These are phyloP conservation scores for Caenorhabditis doughertyi DNA, from an alignment of 2,888 invertebrate species.

Conservation along the genomic window DNA sequence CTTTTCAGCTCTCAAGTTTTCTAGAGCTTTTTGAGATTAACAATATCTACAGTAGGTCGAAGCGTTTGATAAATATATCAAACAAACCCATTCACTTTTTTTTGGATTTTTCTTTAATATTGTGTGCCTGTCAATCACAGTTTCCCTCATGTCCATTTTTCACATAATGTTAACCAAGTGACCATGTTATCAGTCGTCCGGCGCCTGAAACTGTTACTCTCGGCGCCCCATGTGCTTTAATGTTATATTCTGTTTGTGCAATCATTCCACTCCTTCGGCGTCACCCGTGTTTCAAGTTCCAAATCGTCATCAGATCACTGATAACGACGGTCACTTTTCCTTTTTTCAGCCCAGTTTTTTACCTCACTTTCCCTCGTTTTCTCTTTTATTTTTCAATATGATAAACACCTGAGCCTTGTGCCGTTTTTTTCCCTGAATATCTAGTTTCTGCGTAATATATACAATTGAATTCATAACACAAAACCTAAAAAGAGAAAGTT, in stretches of 20 bases:
- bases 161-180: slow-evolving; percentile 30
- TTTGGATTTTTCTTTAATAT: neutral
- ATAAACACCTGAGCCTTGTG: slow-evolving; percentile 47
- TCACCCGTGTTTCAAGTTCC: slow-evolving; percentile 50
- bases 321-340: slow-evolving; percentile 55
- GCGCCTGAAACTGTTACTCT: slow-evolving; percentile 47
- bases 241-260: slow-evolving; percentile 55
- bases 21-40: too few species aligned
- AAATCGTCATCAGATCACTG: slow-evolving; percentile 50
- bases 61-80: too few species aligned
- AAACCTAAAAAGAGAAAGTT: slow-evolving; percentile 40
- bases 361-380: slow-evolving; percentile 46
- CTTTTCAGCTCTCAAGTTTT: neutral
- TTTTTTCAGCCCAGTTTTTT: slow-evolving; percentile 43
- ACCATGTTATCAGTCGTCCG: slow-evolving; percentile 44
- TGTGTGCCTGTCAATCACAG: slow-evolving; percentile 9
- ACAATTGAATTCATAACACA: slow-evolving; percentile 30
- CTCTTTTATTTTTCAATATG: slow-evolving; percentile 11
- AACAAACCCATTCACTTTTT: neutral
- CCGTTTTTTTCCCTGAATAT: slow-evolving; percentile 5
- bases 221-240: slow-evolving; percentile 51
- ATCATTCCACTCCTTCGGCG: slow-evolving; percentile 20
- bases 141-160: slow-evolving; percentile 18
- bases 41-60: too few species aligned
- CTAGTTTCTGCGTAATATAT: slow-evolving; percentile 40